Percentiles rank a stretch among this genome's conserved stretches.
These are phyloP conservation scores for Hydropotes inermis DNA, from an alignment of 2,113 vertebrate genomes.

Conservation along the genomic window DNA sequence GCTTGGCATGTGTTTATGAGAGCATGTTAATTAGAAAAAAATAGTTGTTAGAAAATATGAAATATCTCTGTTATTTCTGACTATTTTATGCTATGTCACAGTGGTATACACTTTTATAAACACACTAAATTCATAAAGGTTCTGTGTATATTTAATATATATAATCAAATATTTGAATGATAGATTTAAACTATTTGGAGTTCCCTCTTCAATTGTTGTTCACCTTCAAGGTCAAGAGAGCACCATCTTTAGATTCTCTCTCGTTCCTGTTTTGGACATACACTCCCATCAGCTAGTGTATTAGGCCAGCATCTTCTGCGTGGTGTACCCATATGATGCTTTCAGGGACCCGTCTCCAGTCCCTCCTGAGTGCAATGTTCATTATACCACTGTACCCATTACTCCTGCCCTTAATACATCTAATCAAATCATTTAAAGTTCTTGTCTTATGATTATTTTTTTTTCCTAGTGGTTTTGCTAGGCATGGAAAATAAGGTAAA, in stretches of 20 bases:
- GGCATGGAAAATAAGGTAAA: not conserved
- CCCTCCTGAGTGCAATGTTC: not conserved
- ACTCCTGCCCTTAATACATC: not conserved
- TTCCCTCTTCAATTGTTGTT: not conserved
- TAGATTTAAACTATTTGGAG: not conserved
- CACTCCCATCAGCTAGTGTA: not conserved
- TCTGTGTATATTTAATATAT: not conserved
- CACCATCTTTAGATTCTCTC: not conserved
- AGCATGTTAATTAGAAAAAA: not conserved
- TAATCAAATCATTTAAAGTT: not conserved
- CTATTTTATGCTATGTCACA: not conserved
- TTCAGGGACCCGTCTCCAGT: not conserved
- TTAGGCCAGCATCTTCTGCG: not conserved
- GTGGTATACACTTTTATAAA: not conserved
- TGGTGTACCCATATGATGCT: accelerated
- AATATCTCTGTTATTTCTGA: not conserved
- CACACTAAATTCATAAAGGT: not conserved
- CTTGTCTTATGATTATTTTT: not conserved
- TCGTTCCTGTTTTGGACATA: not conserved
- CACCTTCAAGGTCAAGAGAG: not conserved
- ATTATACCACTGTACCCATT: not conserved
- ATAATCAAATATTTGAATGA: not conserved
- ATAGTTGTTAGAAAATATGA: not conserved
- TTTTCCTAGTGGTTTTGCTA: not conserved
- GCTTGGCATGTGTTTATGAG: not conserved